Base-by-base conservation (phyloP, 2,113 vertebrate genomes). In the Cochlearius cochlearius region DNA sequence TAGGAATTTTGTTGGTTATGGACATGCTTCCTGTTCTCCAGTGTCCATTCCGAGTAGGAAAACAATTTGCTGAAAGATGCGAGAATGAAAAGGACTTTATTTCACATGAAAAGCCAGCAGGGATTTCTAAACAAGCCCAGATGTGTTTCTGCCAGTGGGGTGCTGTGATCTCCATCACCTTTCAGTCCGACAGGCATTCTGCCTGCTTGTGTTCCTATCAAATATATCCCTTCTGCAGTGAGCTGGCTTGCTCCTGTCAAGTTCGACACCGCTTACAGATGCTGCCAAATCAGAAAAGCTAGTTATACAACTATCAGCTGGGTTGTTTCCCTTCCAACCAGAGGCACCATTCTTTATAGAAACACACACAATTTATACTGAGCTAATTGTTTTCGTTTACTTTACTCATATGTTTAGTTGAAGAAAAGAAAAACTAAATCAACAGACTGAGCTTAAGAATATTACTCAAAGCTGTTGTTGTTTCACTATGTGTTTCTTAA, bases 41-140 rank as follows among this genome's bases (percentile, higher is more conserved):
- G 29, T 45, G 22, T 60, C 45, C 55, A 32, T 59, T 92, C 63
- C 53, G 59, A 90, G 52, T 36, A 90, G 66, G 59, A 62, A 80
- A 95, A 87, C 59, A 67, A 75, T 59, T 72, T 93, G 92, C 87
- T 90, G 83, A 91, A 96, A 97, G 88, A 92, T 76, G 84, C 38
- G 56, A 69, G 50, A 93, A 94, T 74, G 74, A 93, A 93, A 96
- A 90, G 53, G 52, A 83, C 69, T 97, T 96, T 58, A 77, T 90
- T 95, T 69, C 59, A 82, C 56, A 78, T 45, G 74, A 89, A 90
- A 94, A 92, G 73, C 20, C 39, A 94, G 25, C 25, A 64, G 74
- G 55, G 88, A 60, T 88, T 90, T 94, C 85, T 82, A 91, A 96
- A 80, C 76, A 93, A 86, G 71, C 62, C 86, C 90, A 97, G 92